Conservation (phyloP, 1,140 invertebrate species). For the Trypoxylus dichotomus region DNA sequence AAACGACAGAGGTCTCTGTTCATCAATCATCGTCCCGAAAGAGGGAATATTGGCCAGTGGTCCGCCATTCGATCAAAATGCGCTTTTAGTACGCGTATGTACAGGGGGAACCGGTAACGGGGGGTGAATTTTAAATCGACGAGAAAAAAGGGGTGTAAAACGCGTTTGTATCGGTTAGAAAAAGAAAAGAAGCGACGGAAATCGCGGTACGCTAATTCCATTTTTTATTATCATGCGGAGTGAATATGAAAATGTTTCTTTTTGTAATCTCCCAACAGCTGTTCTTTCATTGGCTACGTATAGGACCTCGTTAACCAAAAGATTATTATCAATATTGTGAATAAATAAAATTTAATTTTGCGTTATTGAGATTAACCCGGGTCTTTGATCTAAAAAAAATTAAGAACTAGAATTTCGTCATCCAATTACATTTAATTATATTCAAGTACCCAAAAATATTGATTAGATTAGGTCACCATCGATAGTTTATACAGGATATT, state of each 20-base stretch:
- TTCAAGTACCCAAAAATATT: neutral
- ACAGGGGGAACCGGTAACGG: neutral
- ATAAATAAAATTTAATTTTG: no score
- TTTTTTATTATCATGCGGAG: no score
- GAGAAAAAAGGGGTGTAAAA: constrained; percentile 9
- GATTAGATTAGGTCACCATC: neutral
- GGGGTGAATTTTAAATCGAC: constrained; percentile 14
- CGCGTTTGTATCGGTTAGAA: neutral
- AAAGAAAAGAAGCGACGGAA: constrained; percentile 9
- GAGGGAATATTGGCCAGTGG: neutral
- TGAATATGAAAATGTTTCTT: neutral
- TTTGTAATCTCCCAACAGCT: no score
- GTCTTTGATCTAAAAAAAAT: no score
- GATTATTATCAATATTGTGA: no score
- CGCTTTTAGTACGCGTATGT: neutral
- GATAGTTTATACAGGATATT: neutral
- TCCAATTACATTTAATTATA: neutral
- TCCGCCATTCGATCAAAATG: neutral
- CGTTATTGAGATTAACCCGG: no score
- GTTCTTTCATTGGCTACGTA: no score
- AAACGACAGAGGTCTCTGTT: neutral
- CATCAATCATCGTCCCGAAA: neutral
- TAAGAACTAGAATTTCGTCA: neutral
- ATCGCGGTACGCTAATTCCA: neutral
- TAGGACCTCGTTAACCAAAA: no score